These are phyloP conservation scores for Pseudoatta argentina DNA, from an alignment of 1,140 invertebrate genomes.

Conservation along the genomic window DNA sequence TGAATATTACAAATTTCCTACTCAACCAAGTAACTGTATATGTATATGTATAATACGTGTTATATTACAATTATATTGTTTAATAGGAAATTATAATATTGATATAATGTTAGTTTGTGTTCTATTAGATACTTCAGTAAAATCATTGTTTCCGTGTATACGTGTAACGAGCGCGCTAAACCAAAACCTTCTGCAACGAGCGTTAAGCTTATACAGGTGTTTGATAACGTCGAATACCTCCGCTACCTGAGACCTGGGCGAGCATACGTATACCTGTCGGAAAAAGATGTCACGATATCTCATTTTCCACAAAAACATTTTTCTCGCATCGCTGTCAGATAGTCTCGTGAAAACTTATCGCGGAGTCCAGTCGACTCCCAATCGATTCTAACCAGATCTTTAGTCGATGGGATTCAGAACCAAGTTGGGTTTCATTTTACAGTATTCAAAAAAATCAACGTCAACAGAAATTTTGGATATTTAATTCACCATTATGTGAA, in stretches of 20 bases:
- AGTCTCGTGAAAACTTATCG: not conserved
- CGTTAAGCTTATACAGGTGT: slow-evolving; percentile 37
- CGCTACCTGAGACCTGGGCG: slow-evolving; percentile 16
- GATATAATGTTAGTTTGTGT: too few species aligned
- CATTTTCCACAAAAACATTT: not conserved
- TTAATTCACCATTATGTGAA: not conserved
- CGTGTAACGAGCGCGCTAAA: not conserved
- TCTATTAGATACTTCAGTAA: too few species aligned
- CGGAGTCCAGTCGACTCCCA: not conserved
- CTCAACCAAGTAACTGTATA: too few species aligned
- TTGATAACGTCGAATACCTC: slow-evolving; percentile 27
- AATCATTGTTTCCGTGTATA: too few species aligned
- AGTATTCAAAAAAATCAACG: not conserved
- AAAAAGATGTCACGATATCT: not conserved
- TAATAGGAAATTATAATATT: too few species aligned
- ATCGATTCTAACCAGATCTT: not conserved
- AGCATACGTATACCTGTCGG: not conserved
- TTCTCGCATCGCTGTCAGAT: not conserved
- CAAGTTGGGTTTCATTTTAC: not conserved
- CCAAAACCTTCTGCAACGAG: slow-evolving; percentile 16
- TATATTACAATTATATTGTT: too few species aligned
- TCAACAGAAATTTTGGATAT: not conserved
- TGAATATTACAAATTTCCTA: too few species aligned
- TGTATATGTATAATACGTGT: too few species aligned
- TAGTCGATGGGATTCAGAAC: not conserved